Evolutionary conservation across 2,113 vertebrate species (phyloP).

Genomic region (Anser cygnoides): DNA sequence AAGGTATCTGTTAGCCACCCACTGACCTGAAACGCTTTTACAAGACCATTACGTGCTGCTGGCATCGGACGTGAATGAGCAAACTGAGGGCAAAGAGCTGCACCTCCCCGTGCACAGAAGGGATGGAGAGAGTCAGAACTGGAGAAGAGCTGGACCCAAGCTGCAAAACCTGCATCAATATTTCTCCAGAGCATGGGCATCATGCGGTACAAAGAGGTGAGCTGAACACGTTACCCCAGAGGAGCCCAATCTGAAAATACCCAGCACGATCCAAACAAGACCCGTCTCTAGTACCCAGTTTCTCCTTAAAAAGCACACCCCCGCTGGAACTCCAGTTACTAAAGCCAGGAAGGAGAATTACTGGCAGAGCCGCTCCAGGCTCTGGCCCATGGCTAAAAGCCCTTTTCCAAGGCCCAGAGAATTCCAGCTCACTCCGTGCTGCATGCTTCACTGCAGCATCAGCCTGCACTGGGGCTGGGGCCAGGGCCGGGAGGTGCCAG

Average conservation of each 20-base stretch:
- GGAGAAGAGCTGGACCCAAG: not conserved
- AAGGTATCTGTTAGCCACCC: not conserved
- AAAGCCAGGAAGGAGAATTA: constrained; percentile 6
- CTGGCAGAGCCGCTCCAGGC: not conserved
- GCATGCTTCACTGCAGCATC: constrained; percentile 14
- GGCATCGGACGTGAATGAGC: not conserved
- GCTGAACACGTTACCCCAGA: not conserved
- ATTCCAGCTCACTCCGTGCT: not conserved
- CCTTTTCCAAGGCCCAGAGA: constrained; percentile 9
- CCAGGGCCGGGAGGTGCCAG: constrained; percentile 35
- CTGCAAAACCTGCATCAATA: not conserved
- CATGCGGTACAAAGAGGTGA: not conserved
- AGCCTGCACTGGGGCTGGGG: not conserved
- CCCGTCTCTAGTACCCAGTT: not conserved
- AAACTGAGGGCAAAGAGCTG: not conserved
- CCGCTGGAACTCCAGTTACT: not conserved
- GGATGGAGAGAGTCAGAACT: not conserved
- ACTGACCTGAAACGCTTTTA: not conserved
- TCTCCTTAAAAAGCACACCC: constrained; percentile 9
- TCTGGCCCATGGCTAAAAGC: not conserved
- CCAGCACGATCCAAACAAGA: not conserved
- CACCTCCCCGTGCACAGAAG: not conserved
- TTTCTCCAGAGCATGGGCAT: not conserved
- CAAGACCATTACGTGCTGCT: not conserved
- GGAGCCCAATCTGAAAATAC: not conserved